phyloP scores from a whole-genome alignment of 2,797 vertebrate species.

The Eospalax fontanierii region DNA sequence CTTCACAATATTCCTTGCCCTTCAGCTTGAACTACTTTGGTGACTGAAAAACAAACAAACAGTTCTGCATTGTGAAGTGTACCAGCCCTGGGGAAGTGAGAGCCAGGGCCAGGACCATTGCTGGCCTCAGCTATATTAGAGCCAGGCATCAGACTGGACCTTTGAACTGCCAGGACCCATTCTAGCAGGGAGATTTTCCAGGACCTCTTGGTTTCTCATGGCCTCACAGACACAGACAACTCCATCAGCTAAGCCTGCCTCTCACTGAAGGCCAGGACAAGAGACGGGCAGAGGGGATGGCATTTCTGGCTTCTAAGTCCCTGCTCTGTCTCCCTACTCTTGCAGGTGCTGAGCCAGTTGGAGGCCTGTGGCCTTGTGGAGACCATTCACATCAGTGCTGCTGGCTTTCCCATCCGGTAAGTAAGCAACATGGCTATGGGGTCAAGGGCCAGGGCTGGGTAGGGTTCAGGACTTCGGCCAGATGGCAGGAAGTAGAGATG shows the following conservation, averaged over 20 bases:
- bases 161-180: neutral
- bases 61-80: neutral
- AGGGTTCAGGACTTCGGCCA: neutral
- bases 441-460: neutral
- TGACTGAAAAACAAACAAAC: neutral
- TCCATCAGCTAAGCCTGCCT: neutral
- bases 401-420: constrained; percentile 97
- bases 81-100: neutral
- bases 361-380: constrained; percentile 98
- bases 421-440: neutral
- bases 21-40: neutral
- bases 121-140: neutral
- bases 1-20: neutral
- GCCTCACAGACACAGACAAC: neutral
- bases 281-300: neutral
- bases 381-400: constrained; percentile 97
- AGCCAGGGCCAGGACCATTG: neutral
- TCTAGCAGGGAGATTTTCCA: neutral
- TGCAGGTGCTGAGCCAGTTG: constrained; percentile 96
- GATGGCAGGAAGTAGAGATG: neutral
- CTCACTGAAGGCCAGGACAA: neutral
- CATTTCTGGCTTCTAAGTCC: neutral
- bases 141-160: neutral
- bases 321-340: neutral
- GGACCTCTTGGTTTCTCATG: neutral